Conservation (phyloP, 2,113 vertebrate species). For the Lontra canadensis region DNA sequence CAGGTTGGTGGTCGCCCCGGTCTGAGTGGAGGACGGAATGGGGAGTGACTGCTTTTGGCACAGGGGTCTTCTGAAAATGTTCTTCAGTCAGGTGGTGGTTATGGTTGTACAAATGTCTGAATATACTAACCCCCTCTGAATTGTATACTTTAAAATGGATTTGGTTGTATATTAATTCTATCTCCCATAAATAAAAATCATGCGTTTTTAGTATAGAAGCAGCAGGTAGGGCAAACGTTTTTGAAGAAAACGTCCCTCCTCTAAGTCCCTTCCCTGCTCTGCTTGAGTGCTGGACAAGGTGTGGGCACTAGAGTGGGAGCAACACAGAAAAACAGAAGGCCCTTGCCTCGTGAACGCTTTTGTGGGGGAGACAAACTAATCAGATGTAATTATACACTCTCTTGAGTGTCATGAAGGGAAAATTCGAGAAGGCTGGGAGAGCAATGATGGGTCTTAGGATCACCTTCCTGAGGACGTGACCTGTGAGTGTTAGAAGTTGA, state of each 20-base stretch:
- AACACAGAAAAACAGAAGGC: not conserved
- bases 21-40: not conserved
- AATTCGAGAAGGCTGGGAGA: not conserved
- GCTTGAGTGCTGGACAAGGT: not conserved
- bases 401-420: not conserved
- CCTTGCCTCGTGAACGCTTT: not conserved
- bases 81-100: not conserved
- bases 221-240: not conserved
- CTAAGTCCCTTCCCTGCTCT: not conserved
- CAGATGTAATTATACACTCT: not conserved
- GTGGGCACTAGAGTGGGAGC: not conserved
- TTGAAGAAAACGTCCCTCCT: not conserved
- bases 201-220: not conserved
- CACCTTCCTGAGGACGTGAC: not conserved
- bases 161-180: not conserved
- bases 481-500: not conserved
- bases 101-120: not conserved
- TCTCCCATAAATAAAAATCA: not conserved
- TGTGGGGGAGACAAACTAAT: not conserved
- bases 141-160: not conserved
- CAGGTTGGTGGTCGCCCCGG: not conserved
- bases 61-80: not conserved
- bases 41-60: too few relatives aligned
- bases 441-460: not conserved
- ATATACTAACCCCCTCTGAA: not conserved